A percentile compares a stretch with the other conserved stretches of the same genome.
Evolutionary conservation across 2,113 vertebrate genomes (phyloP).

Genomic region (Struthidea cinerea): DNA sequence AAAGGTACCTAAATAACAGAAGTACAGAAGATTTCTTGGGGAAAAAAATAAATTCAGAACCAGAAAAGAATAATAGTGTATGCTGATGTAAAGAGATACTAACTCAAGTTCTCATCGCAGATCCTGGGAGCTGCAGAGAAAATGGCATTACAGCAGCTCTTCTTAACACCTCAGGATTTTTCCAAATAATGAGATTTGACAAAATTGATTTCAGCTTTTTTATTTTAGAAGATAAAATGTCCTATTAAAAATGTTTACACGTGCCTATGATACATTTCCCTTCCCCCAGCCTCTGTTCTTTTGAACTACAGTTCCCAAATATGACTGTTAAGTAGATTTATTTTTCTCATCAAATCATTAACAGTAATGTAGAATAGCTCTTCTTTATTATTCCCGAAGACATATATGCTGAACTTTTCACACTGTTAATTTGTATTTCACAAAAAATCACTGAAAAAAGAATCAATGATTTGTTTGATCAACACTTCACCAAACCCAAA

Average conservation of each 20-base stretch:
- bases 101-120: background rate
- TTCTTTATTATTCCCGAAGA: background rate
- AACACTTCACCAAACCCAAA: background rate
- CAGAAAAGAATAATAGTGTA: background rate
- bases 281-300: background rate
- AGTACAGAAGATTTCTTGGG: background rate
- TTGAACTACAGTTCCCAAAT: background rate
- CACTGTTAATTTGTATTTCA: background rate
- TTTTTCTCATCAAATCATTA: slow-evolving; percentile 18
- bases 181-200: background rate
- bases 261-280: background rate
- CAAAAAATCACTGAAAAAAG: background rate
- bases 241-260: background rate
- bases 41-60: background rate
- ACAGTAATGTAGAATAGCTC: background rate
- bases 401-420: slow-evolving; percentile 2
- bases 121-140: background rate
- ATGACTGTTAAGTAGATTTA: background rate
- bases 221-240: background rate
- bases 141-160: background rate
- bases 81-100: background rate
- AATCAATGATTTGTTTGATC: background rate
- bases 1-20: background rate
- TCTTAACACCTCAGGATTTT: background rate
- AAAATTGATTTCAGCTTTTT: background rate